Evolutionary conservation across 2,888 invertebrate genomes (phyloP), one percentile per base, ranked within the genome.

Genomic region (Tiphia femorata): DNA sequence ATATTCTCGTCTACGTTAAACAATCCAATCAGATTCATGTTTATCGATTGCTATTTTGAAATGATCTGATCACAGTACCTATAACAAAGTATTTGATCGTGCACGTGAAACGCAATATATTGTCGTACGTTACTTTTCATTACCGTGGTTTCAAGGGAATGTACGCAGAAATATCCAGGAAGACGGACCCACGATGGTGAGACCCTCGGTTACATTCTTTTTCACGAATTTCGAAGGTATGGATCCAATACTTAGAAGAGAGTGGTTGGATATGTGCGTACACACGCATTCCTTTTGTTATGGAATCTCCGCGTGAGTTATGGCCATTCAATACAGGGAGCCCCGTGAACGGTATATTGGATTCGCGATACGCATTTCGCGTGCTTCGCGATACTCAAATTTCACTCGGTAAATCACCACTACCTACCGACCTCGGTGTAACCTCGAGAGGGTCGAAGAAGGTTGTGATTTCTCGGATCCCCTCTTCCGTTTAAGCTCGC

Each of bases 311-410:
- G 43, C 41, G 54, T 70, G 63, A 70, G 51, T 70, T 70, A 70
- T 67, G 49, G 57, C 60, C 67, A 57, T 48, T 59, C 67, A 67
- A 70, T 70, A 62, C 63, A 61, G 58, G 65, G 63, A 61, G 42
- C 35, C 42, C 62, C 47, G 38, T 29, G 51, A 64, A 69, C 49
- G 49, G 56, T 66, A 70, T 70, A 70, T 70, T 70, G 70, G 62
- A 70, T 70, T 63, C 66, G 60, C 70, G 62, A 70, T 70, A 70
- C 67, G 70, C 66, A 66, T 70, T 70, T 70, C 67, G 70, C 70
- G 70, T 70, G 70, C 63, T 64, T 67, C 62, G 60, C 67, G 70
- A 66, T 70, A 70, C 70, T 70, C 70, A 67, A 70, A 67, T 70
- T 70, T 70, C 62, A 62, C 43, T 43, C 60, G 52, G 58, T 70